phyloP scores from a whole-genome alignment of 1,140 invertebrate species.

The Patella vulgata region DNA sequence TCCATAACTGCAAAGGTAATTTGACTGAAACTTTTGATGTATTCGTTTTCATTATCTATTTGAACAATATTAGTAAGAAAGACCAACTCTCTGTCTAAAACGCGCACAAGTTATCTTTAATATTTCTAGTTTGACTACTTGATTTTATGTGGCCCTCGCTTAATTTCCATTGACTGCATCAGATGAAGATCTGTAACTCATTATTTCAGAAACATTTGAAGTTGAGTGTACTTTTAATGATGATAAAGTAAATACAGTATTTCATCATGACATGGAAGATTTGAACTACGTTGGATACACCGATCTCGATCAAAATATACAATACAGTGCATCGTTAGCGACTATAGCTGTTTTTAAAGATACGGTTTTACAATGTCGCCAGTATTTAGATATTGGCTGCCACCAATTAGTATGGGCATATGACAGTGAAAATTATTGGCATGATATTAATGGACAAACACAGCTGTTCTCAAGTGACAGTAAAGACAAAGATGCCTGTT shows the following conservation, averaged over 20 bases:
- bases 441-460: neutral
- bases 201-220: neutral
- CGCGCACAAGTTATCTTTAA: no score
- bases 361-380: neutral
- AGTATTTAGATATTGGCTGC: neutral
- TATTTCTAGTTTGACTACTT: no score
- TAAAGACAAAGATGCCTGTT: neutral
- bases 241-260: neutral
- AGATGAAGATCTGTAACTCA: no score
- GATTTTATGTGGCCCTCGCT: no score
- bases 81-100: no score
- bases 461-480: neutral
- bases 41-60: no score
- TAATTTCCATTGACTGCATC: no score
- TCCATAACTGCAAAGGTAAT: no score
- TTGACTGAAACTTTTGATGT: no score
- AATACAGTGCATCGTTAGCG: neutral
- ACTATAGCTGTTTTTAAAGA: neutral
- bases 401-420: neutral
- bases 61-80: no score
- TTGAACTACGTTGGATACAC: neutral
- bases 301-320: neutral
- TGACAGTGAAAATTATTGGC: neutral
- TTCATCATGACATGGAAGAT: constrained; percentile 1
- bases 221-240: constrained; percentile 1